Evolutionary conservation across 2,888 invertebrate genomes (phyloP).

Genomic region (Apamea anceps): DNA sequence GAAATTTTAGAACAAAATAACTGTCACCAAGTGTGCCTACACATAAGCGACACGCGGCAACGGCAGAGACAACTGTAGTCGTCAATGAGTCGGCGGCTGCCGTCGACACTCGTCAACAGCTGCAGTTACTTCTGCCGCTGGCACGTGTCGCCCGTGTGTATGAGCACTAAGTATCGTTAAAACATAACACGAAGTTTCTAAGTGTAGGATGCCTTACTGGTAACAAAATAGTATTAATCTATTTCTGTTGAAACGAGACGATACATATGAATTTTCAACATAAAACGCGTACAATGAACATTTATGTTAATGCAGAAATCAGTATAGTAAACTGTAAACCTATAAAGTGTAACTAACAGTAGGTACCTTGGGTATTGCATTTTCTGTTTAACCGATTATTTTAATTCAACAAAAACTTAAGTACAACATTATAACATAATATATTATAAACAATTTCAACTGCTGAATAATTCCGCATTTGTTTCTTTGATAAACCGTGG

Average conservation of each 20-base stretch:
- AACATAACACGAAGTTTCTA: neutral
- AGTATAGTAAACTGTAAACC: neutral
- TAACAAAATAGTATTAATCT: neutral
- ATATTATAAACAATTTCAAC: neutral
- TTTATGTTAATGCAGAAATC: neutral
- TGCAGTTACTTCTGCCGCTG: neutral
- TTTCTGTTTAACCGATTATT: neutral
- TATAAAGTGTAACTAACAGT: neutral
- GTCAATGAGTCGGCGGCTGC: neutral
- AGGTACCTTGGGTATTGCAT: neutral
- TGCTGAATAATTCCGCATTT: neutral
- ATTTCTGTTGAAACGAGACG: neutral
- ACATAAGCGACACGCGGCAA: neutral
- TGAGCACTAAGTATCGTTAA: neutral
- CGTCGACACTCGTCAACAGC: no score
- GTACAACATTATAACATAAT: neutral
- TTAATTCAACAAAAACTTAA: neutral
- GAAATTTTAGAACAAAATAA: neutral
- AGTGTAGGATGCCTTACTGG: neutral
- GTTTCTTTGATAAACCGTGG: neutral
- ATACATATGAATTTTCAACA: neutral
- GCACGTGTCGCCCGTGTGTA: neutral
- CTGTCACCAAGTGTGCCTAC: neutral
- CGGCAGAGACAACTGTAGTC: neutral
- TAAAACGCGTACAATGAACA: neutral